Evolutionary conservation across 1,140 invertebrate species (phyloP).

Genomic region (Phymastichus coffea): DNA sequence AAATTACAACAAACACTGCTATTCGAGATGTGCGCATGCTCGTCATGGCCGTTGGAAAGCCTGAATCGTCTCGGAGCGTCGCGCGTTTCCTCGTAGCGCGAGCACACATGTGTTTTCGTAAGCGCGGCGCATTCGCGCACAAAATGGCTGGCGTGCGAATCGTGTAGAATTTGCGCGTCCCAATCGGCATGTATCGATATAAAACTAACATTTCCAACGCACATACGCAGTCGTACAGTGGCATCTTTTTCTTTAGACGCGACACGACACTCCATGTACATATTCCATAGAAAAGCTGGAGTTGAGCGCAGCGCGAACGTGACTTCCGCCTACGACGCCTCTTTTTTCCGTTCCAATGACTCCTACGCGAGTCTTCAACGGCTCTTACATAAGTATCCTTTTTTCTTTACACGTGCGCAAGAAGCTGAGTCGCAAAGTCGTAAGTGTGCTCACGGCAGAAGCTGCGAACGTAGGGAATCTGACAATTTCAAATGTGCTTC

Average conservation of each 20-base stretch:
- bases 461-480: too few relatives aligned
- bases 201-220: too few relatives aligned
- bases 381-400: slow-evolving; percentile 20
- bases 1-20: slow-evolving; percentile 11
- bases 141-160: neutral
- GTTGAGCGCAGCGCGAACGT: slow-evolving; percentile 11
- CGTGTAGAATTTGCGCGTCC: slow-evolving; percentile 13
- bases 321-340: slow-evolving; percentile 21
- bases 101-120: neutral
- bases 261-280: slow-evolving; percentile 11
- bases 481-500: too few relatives aligned
- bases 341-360: slow-evolving; percentile 2
- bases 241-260: slow-evolving; percentile 20
- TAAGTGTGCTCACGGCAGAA: too few relatives aligned
- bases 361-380: too few relatives aligned
- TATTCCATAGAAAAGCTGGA: slow-evolving; percentile 11
- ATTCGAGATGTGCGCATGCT: neutral
- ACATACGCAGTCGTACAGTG: too few relatives aligned
- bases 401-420: slow-evolving; percentile 13
- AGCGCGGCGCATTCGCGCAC: too few relatives aligned
- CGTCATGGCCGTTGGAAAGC: neutral
- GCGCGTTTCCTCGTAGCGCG: neutral
- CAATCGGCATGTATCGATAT: neutral
- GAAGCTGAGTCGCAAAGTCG: too few relatives aligned
- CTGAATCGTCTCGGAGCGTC: too few relatives aligned